Percentiles rank a stretch among this genome's conserved stretches.
These are phyloP conservation scores for Oxytorus armatus DNA, from an alignment of 2,888 invertebrate species.

Conservation along the genomic window DNA sequence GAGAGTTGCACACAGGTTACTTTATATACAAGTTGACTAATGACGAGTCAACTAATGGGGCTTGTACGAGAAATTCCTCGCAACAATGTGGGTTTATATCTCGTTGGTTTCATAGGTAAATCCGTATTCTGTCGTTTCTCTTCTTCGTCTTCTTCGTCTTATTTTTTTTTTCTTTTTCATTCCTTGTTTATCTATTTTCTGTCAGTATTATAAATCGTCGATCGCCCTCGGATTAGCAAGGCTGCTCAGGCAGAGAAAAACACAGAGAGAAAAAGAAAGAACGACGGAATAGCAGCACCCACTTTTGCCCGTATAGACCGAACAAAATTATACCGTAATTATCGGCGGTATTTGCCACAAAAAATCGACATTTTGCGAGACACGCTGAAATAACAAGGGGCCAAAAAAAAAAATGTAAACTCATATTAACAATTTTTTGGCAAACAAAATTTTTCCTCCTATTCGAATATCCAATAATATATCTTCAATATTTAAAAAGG, in stretches of 20 bases:
- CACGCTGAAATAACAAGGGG: no score
- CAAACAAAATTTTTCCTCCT: neutral
- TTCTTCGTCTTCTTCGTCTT: slow-evolving; percentile 2
- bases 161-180: slow-evolving; percentile 49
- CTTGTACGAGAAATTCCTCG: slow-evolving; percentile 49
- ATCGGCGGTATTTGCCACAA: slow-evolving; percentile 76
- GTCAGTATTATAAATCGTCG: slow-evolving; percentile 41
- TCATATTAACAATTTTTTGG: no score
- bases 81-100: slow-evolving; percentile 48
- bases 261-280: neutral
- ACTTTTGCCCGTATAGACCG: slow-evolving; percentile 75
- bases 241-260: slow-evolving; percentile 39
- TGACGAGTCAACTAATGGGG: slow-evolving; percentile 50
- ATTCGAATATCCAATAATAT: no score
- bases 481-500: no score
- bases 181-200: slow-evolving; percentile 44
- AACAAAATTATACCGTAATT: slow-evolving; percentile 75
- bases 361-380: slow-evolving; percentile 28
- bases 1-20: slow-evolving; percentile 13
- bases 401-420: no score
- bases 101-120: slow-evolving; percentile 48
- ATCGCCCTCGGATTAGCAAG: slow-evolving; percentile 68
- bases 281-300: slow-evolving; percentile 26
- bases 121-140: neutral
- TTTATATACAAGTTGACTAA: slow-evolving; percentile 16